Conservation (phyloP, 2,113 vertebrate species). For the Nibea albiflora region DNA sequence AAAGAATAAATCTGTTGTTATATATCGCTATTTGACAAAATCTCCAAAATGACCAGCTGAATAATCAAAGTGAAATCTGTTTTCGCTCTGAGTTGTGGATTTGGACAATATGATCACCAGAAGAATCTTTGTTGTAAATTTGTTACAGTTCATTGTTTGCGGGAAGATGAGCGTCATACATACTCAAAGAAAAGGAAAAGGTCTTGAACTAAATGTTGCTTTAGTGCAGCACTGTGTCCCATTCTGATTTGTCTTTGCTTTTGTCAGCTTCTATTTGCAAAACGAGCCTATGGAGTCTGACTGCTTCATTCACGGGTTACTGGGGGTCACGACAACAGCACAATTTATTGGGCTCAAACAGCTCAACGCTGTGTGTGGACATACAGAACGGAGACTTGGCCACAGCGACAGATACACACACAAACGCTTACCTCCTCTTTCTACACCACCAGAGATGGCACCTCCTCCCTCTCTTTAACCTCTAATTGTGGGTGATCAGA, state of each 20-base stretch:
- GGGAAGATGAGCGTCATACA: too few relatives aligned
- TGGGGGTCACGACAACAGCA: slow-evolving; percentile 8
- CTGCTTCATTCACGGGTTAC: slow-evolving; percentile 2
- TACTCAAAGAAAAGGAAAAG: background rate
- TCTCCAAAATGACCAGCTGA: background rate
- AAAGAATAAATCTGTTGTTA: background rate
- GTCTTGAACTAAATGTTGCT: background rate
- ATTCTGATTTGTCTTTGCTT: background rate
- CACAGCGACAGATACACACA: background rate
- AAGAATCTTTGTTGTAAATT: too few relatives aligned
- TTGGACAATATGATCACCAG: background rate
- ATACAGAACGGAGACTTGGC: background rate
- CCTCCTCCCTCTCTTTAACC: slow-evolving; percentile 48
- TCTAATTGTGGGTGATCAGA: slow-evolving; percentile 84
- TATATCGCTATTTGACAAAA: background rate
- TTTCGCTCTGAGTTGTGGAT: background rate
- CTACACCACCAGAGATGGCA: slow-evolving; percentile 4
- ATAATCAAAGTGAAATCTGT: background rate
- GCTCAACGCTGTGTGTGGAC: background rate
- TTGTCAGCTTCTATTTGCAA: slow-evolving; percentile 9
- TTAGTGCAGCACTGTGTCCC: background rate
- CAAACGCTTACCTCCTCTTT: background rate
- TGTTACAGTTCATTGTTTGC: too few relatives aligned
- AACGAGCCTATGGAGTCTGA: background rate
- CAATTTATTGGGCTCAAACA: background rate